Evolutionary conservation across 2,888 invertebrate species (phyloP), one percentile per base, ranked within the genome.

Genomic region (Rotaria macrura): DNA sequence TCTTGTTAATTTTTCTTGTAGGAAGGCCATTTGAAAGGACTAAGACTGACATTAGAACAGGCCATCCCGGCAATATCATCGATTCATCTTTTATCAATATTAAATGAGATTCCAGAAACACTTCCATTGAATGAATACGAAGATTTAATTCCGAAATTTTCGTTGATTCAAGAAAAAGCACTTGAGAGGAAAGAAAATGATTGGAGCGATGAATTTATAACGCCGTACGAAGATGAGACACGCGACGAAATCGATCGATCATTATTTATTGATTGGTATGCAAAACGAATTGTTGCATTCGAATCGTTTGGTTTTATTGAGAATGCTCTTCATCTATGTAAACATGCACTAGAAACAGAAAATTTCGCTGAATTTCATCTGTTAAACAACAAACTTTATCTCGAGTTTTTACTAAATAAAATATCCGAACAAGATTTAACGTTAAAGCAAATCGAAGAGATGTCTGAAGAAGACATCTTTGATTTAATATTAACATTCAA

Each of bases 61-160:
- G 79, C 40, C 2, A 79, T 79, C 0, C 79, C 79, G 14, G 9
- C 40, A 12, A 79, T 79, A 79, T 12, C 25, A 43, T 2, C 43
- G 10, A n/a, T 43, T 9, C 2, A 79, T 25, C 0, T 79, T 20
- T 79, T 79, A 79, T 25, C 25, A 79, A 79, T 79, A n/a, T 79
- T 79, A 79, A 43, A 23, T 25, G 79, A 79, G n/a, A 79, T 79
- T 14, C n/a, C 79, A 23, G 79, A 79, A 79, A 79, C 43, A n/a
- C 25, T 43, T 3, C 3, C 40, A n/a, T n/a, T 79, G 5, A 4
- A 2, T 2, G 40, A 43, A 43, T 79, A 79, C n/a, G 79, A 79
- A 79, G 25, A 79, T n/a, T 79, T 43, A 43, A 40, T 79, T 43
- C 79, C 79, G n/a, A 14, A 40, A 43, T 79, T 20, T 43, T 79